phyloP scores from a whole-genome alignment of 2,888 invertebrate genomes.

The Diadegma fenestrale region DNA sequence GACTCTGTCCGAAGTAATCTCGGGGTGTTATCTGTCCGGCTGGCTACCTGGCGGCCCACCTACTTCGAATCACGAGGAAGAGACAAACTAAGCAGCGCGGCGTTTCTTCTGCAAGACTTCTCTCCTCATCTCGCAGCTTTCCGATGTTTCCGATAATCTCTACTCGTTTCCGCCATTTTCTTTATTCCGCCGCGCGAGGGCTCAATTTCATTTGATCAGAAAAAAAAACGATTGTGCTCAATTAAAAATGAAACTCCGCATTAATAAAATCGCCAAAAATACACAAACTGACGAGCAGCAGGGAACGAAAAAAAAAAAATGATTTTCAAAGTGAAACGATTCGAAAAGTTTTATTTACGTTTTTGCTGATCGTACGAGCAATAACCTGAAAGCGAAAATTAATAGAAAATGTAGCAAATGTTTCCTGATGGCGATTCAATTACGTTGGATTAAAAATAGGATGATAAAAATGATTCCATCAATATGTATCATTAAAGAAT shows the following conservation, averaged over 20 bases:
- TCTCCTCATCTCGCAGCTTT: constrained; percentile 5
- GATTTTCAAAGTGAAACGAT: too few species aligned
- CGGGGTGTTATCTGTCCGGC: constrained; percentile 84
- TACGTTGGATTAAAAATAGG: neutral
- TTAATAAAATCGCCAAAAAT: neutral
- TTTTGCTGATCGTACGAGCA: neutral
- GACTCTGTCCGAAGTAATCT: constrained; percentile 85
- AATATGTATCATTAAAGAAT: constrained; percentile 1
- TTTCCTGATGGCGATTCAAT: constrained; percentile 4
- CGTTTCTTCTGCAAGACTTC: constrained; percentile 29
- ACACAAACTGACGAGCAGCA: neutral
- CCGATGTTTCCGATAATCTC: constrained; percentile 30
- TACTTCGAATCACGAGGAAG: constrained; percentile 83
- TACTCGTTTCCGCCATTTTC: constrained; percentile 22
- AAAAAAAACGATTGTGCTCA: neutral
- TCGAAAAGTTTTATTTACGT: neutral
- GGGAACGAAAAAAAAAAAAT: neutral
- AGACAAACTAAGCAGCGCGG: constrained; percentile 46
- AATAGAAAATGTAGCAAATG: neutral
- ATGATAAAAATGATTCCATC: neutral
- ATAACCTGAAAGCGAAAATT: neutral
- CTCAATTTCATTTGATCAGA: neutral
- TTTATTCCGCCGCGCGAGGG: neutral
- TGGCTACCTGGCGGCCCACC: constrained; percentile 85
- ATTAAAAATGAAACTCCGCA: neutral